Evolutionary conservation across 2,797 vertebrate genomes (phyloP).

Genomic region (Melanitta fusca): DNA sequence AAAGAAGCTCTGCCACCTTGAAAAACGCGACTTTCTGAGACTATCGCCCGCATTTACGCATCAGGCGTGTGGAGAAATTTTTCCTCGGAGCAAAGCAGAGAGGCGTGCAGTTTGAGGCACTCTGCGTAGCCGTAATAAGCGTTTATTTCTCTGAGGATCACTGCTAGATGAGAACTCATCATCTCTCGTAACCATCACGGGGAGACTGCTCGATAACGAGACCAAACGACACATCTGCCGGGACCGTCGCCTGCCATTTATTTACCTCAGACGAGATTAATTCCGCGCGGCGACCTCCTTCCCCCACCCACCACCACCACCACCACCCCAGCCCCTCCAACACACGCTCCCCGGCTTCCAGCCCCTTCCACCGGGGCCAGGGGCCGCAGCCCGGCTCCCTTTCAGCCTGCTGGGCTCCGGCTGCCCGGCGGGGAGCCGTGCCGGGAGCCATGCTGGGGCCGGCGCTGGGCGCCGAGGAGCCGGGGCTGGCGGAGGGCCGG

Average conservation of each 20-base stretch:
- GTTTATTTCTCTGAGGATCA: neutral
- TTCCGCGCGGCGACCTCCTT: neutral
- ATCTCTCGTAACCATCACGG: neutral
- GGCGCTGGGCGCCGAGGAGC: too few relatives aligned
- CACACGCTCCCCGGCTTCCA: neutral
- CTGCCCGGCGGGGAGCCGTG: too few relatives aligned
- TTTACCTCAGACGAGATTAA: accelerated
- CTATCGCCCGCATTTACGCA: neutral
- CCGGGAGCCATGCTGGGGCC: too few relatives aligned
- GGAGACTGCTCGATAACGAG: neutral
- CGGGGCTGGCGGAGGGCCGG: neutral
- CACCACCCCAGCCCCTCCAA: too few relatives aligned
- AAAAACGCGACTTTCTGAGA: neutral
- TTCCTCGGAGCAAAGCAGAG: neutral
- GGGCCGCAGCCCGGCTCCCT: too few relatives aligned
- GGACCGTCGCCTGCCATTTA: too few relatives aligned
- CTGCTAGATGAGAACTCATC: neutral
- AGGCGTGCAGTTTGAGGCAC: neutral
- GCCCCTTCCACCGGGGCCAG: too few relatives aligned
- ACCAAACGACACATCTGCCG: neutral
- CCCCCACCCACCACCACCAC: neutral
- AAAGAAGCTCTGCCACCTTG: neutral
- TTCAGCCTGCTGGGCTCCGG: too few relatives aligned
- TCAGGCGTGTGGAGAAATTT: neutral
- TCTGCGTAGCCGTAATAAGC: neutral